Base-by-base conservation (phyloP, 2,113 vertebrate genomes). In the Thermophis baileyi region DNA sequence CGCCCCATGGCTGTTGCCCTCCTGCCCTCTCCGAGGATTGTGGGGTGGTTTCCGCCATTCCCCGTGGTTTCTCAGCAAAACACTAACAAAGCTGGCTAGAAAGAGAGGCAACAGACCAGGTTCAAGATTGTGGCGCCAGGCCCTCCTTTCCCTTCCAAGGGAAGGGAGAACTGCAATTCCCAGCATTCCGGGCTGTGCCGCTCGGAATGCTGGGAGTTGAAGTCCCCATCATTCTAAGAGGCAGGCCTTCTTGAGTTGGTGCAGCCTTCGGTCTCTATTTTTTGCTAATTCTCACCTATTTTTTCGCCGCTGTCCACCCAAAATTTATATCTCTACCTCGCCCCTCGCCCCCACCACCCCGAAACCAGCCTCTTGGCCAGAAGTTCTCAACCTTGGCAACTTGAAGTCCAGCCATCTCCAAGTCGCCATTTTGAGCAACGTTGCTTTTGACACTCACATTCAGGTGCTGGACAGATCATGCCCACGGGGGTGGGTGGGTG, bases 401-500 rank as follows among this genome's bases (percentile, higher is more conserved):
- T 55, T 24, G 54, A 55, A 55, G 22, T 55, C 87, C 22, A n/a
- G n/a, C 69, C 69, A 20, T 25, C 55, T 14, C 27, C 10, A 12
- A 63, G 30, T 18, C 6, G 30, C 30, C 63, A 69, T n/a, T 30
- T 14, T n/a, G 60, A 14, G 60, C 6, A 4, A 1, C 22, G 1
- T 47, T 6, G 11, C 25, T 30, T 63, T 30, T 9, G 30, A 47
- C 1, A 93, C 92, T 93, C 51, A 93, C 92, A 93, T 93, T 93
- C 55, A 93, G 92, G 92, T 93, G 88, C 88, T 93, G 92, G 74
- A 35, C 30, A 60, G 74, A 35, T 25, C 88, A 81, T 16, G 63
- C 35, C 94, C 57, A 25, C 7, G 46, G 88, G 89, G 54, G 35
- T 27, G 46, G 25, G 2, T 47, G 22, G 3, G 85, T 46, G 25